Base-by-base conservation (phyloP, 2,113 vertebrate species). In the Acrocephalus kingi region DNA sequence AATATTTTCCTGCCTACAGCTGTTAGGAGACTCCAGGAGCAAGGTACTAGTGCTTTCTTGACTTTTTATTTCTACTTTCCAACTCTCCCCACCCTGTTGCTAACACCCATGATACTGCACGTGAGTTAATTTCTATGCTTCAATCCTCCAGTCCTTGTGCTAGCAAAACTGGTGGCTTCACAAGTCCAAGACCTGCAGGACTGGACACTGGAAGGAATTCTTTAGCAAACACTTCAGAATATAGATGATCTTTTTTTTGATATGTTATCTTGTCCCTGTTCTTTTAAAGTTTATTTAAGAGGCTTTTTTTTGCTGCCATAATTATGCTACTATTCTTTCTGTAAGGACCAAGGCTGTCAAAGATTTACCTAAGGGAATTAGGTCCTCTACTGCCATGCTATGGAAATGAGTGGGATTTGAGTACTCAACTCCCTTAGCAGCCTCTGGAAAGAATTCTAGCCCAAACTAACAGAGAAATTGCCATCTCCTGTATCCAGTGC, bases 21-120 rank as follows among this genome's bases (percentile, higher is more conserved):
- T 99, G 76, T 99, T 99, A 98, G 99, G 99, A 99, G 99, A 99
- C 99, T 99, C 99, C 99, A 99, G 99, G 98, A 99, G 99, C 98
- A 99, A 99, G 99, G 99, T 99, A 99, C 98, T 98, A 97, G 93
- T 98, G 98, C 94, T 98, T 97, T 97, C 97, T 97, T 98, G 94
- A 97, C 87, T 95, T 98, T 98, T 96, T 94, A 94, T 90, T 97
- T 97, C 97, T 97, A 92, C 97, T 97, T 97, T 96, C 96, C 75
- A 84, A 96, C 93, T 97, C 97, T 76, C 95, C 97, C 95, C 87
- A 71, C 95, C 93, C 93, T 96, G 81, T 98, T 98, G 92, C 90
- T 84, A 96, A 94, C 5, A 5, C 95, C 79, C 94, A 79, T 74
- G 67, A 27, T 90, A 88, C 55, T 90, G 79, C 90, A 90, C 7